phyloP scores from a whole-genome alignment of 2,888 invertebrate genomes.

The Nomada hirtipes region DNA sequence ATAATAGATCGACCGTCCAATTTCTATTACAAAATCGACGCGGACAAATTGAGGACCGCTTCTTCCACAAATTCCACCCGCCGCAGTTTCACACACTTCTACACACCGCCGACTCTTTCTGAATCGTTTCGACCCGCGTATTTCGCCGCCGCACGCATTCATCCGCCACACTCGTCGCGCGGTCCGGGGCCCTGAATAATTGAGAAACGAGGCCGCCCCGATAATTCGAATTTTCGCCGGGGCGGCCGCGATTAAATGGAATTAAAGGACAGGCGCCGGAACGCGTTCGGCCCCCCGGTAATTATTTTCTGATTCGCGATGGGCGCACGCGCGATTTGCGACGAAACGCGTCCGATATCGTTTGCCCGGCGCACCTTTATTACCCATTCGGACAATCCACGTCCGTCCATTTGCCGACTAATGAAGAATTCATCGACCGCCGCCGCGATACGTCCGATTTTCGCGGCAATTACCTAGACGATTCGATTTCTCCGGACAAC shows the following conservation, averaged over 20 bases:
- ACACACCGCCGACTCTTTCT: too few species aligned
- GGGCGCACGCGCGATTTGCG: not conserved
- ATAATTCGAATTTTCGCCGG: conserved; percentile 38
- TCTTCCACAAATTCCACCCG: too few species aligned
- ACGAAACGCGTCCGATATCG: conserved; percentile 4
- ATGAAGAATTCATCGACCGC: conserved; percentile 38
- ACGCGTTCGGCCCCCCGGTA: not conserved
- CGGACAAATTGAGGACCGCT: too few species aligned
- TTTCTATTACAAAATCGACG: too few species aligned
- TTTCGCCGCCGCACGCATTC: not conserved
- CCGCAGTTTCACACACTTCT: too few species aligned
- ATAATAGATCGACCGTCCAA: not conserved
- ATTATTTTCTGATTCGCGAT: conserved; percentile 24
- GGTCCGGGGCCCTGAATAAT: conserved; percentile 29
- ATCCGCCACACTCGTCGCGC: not conserved
- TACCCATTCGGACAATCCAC: not conserved
- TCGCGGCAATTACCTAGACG: not conserved
- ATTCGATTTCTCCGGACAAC: not conserved
- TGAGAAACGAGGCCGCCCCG: conserved; percentile 32
- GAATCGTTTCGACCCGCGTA: not conserved
- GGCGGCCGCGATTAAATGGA: conserved; percentile 34
- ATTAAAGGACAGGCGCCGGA: conserved; percentile 18
- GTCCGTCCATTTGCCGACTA: conserved; percentile 16
- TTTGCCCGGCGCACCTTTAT: not conserved
- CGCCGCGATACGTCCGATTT: conserved; percentile 6